phyloP scores from a whole-genome alignment of 2,797 vertebrate genomes.

The Masticophis lateralis region DNA sequence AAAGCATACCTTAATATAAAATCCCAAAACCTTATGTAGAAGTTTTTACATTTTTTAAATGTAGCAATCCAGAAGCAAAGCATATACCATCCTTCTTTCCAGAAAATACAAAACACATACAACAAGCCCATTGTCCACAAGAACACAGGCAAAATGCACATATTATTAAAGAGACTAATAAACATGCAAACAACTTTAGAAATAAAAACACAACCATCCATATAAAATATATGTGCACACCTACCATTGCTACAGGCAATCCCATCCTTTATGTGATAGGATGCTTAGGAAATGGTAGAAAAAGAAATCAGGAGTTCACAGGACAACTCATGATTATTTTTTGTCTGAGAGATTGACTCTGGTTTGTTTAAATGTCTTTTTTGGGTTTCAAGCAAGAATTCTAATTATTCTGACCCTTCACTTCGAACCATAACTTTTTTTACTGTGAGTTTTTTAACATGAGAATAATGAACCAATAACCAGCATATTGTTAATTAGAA shows the following conservation, averaged over 20 bases:
- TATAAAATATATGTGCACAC: not conserved
- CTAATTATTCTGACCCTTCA: slow-evolving; percentile 19
- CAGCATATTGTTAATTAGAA: slow-evolving; percentile 36
- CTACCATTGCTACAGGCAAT: not conserved
- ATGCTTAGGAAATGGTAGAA: not conserved
- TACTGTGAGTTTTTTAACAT: not conserved
- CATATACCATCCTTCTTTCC: not conserved
- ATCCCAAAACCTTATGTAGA: not conserved
- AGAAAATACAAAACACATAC: not conserved
- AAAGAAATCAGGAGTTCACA: not conserved
- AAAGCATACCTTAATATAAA: not conserved
- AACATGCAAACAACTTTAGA: not conserved
- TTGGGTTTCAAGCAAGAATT: slow-evolving; percentile 45
- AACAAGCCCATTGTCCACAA: not conserved
- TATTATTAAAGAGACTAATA: not conserved
- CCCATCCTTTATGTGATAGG: not conserved
- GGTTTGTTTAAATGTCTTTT: not conserved
- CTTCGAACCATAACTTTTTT: not conserved
- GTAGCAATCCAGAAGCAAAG: not conserved
- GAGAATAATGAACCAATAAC: slow-evolving; percentile 15
- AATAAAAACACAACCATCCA: not conserved
- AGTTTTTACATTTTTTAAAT: not conserved
- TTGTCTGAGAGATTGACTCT: not conserved
- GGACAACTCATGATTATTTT: not conserved
- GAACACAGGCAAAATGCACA: not conserved